Conservation (phyloP, 2,888 invertebrate genomes). For the Petrolisthes manimaculis region DNA sequence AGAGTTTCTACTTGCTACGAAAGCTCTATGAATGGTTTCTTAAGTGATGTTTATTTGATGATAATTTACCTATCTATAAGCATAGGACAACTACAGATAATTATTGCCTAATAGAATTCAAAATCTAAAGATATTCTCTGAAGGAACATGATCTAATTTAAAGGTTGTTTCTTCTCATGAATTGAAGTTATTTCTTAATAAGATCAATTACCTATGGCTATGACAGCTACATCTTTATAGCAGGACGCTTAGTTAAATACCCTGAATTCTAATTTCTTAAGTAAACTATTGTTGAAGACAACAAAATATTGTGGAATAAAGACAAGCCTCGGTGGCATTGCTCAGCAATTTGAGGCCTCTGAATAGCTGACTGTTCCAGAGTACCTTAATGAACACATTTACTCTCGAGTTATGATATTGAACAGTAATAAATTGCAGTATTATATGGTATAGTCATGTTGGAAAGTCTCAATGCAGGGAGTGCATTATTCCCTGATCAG, state of each 20-base stretch:
- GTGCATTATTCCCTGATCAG: too few relatives aligned
- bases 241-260: constrained; percentile 34
- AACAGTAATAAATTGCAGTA: too few relatives aligned
- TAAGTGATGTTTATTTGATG: constrained; percentile 28
- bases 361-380: too few relatives aligned
- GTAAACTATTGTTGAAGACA: constrained; percentile 39
- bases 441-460: too few relatives aligned
- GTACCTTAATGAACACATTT: too few relatives aligned
- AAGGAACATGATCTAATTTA: constrained; percentile 31
- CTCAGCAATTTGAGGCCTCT: not conserved
- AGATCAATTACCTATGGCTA: constrained; percentile 19
- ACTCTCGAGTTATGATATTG: too few relatives aligned
- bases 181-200: constrained; percentile 15
- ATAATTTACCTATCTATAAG: constrained; percentile 47
- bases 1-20: constrained; percentile 30
- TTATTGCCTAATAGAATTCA: constrained; percentile 52
- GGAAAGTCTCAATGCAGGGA: too few relatives aligned
- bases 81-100: constrained; percentile 44
- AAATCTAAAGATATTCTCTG: constrained; percentile 24
- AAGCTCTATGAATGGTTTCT: constrained; percentile 44
- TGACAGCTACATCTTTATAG: constrained; percentile 36
- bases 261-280: constrained; percentile 46
- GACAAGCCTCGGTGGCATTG: constrained; percentile 1
- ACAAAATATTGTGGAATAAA: constrained; percentile 11
- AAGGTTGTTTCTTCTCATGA: constrained; percentile 21